Conservation (phyloP, 2,113 vertebrate genomes). For the Cynopterus brachyotis region DNA sequence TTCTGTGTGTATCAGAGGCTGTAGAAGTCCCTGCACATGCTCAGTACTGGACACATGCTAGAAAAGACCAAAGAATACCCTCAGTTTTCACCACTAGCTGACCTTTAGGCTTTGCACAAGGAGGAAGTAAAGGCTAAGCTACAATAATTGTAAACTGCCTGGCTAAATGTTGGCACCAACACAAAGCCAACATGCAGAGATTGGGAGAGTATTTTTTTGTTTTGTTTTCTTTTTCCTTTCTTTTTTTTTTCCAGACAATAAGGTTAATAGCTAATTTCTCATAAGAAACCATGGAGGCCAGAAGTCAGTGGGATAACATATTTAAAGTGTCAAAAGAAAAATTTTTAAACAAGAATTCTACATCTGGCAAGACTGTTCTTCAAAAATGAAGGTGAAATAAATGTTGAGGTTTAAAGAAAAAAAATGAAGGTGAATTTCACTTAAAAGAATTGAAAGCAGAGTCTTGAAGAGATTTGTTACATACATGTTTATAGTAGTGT, state of each 20-base stretch:
- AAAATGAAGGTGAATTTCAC: too few species aligned
- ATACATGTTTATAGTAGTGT: too few species aligned
- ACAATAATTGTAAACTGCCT: neutral
- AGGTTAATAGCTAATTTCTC: neutral
- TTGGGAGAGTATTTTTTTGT: neutral
- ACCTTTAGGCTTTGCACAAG: neutral
- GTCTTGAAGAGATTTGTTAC: neutral
- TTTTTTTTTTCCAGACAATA: neutral
- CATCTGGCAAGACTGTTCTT: neutral
- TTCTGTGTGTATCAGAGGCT: neutral
- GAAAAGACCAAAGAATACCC: neutral
- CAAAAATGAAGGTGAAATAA: too few species aligned
- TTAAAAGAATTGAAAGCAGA: neutral
- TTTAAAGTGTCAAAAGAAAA: neutral
- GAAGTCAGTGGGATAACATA: neutral
- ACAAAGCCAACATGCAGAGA: neutral
- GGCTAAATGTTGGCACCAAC: neutral
- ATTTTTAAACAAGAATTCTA: neutral
- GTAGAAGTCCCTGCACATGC: neutral
- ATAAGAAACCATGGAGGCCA: neutral
- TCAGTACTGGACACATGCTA: neutral
- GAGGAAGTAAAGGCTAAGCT: neutral
- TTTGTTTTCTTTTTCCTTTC: neutral
- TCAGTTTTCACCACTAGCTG: neutral
- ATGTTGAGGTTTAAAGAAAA: too few species aligned